These are phyloP conservation scores for Torymus auratus DNA, from an alignment of 2,888 invertebrate species.

Conservation along the genomic window DNA sequence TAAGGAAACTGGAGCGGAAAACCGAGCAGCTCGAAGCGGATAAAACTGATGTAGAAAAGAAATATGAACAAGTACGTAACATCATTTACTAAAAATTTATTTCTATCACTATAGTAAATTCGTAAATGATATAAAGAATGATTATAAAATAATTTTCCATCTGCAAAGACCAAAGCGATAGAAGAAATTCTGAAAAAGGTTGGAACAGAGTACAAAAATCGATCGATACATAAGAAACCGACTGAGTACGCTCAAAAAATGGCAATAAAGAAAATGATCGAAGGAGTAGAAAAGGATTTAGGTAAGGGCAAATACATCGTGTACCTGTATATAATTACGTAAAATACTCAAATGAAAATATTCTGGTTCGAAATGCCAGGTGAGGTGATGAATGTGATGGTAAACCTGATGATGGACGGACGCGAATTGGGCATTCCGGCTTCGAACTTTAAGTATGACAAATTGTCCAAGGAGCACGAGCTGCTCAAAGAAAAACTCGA, in stretches of 20 bases:
- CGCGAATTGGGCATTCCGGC: constrained; percentile 66
- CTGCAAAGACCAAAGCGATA: constrained; percentile 77
- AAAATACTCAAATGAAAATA: not conserved
- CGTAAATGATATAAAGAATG: no score
- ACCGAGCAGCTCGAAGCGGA: constrained; percentile 92
- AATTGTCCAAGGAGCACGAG: constrained; percentile 71
- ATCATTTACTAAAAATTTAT: no score
- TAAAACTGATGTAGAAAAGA: constrained; percentile 85
- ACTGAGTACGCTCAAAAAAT: constrained; percentile 85
- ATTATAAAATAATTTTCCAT: no score
- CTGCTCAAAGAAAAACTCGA: constrained; percentile 71
- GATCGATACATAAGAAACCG: constrained; percentile 83
- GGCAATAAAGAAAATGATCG: constrained; percentile 89
- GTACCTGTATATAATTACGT: not conserved
- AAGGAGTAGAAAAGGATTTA: constrained; percentile 92
- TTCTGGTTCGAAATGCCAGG: constrained; percentile 61
- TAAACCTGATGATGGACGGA: constrained; percentile 67
- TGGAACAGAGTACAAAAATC: constrained; percentile 82
- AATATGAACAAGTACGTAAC: constrained; percentile 79
- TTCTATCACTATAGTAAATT: no score
- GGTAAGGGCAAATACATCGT: constrained; percentile 75
- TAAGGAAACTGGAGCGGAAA: constrained; percentile 95
- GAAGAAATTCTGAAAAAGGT: constrained; percentile 82
- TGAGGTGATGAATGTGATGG: constrained; percentile 68
- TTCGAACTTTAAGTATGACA: constrained; percentile 68